phyloP scores from a whole-genome alignment of 2,113 vertebrate species.

The Leptodactylus fuscus region DNA sequence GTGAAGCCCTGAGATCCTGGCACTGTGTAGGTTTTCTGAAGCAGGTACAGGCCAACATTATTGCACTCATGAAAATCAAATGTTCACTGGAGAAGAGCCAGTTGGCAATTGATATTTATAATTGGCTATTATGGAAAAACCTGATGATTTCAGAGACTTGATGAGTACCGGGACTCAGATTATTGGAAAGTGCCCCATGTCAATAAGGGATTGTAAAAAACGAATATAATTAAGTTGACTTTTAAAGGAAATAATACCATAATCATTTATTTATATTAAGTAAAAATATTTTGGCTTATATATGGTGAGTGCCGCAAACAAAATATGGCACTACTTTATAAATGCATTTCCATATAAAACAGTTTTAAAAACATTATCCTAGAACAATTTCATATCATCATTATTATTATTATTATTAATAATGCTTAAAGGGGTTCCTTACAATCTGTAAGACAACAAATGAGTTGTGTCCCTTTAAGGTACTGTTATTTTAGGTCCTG shows the following conservation, averaged over 20 bases:
- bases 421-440: too few species aligned
- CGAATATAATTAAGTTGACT: background rate
- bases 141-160: background rate
- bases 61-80: background rate
- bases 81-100: constrained; percentile 8
- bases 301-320: too few species aligned
- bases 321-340: too few species aligned
- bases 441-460: too few species aligned
- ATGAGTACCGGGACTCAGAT: background rate
- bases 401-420: too few species aligned
- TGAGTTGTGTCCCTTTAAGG: too few species aligned
- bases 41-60: background rate
- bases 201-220: background rate
- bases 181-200: background rate
- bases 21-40: background rate
- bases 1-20: background rate
- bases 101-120: background rate
- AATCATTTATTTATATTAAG: background rate
- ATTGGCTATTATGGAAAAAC: background rate
- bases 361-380: too few species aligned
- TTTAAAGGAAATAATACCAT: background rate
- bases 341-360: too few species aligned
- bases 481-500: too few species aligned
- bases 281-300: background rate
- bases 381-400: too few species aligned